These are phyloP conservation scores for Synanthedon myopaeformis DNA, from an alignment of 2,888 invertebrate species.

Conservation along the genomic window DNA sequence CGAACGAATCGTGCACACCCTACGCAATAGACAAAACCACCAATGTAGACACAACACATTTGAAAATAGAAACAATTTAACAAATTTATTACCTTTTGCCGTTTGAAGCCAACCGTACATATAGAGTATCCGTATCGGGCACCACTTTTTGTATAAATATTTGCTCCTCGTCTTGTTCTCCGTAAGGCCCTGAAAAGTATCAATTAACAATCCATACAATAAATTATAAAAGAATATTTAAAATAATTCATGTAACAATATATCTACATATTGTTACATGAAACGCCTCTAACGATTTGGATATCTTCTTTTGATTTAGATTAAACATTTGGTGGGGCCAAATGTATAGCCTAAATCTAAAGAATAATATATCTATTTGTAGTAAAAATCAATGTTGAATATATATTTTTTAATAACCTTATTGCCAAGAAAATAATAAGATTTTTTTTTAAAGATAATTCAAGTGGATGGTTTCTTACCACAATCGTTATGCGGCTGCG, in stretches of 20 bases:
- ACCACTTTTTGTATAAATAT: slow-evolving; percentile 98
- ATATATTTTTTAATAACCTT: too few relatives aligned
- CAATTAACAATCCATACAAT: background rate
- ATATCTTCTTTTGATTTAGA: too few relatives aligned
- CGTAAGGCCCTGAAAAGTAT: slow-evolving; percentile 86
- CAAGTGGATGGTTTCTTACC: slow-evolving; percentile 49
- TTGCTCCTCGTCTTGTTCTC: slow-evolving; percentile 98
- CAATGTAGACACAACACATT: background rate
- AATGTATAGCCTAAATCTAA: too few relatives aligned
- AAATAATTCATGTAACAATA: background rate
- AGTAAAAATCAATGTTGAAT: too few relatives aligned
- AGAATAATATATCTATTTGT: too few relatives aligned
- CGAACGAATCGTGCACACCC: slow-evolving; percentile 94
- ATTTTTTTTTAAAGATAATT: background rate
- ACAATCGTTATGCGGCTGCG: slow-evolving; percentile 76
- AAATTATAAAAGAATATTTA: background rate
- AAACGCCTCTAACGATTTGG: too few relatives aligned
- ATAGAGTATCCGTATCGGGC: slow-evolving; percentile 95
- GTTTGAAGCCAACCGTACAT: slow-evolving; percentile 93
- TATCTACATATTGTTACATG: too few relatives aligned
- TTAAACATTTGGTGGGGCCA: too few relatives aligned
- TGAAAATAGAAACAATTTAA: too few relatives aligned
- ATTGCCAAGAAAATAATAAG: background rate
- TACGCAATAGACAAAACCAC: slow-evolving; percentile 23
- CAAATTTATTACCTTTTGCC: slow-evolving; percentile 78